phyloP scores from a whole-genome alignment of 2,888 invertebrate species.

The Tineola bisselliella region DNA sequence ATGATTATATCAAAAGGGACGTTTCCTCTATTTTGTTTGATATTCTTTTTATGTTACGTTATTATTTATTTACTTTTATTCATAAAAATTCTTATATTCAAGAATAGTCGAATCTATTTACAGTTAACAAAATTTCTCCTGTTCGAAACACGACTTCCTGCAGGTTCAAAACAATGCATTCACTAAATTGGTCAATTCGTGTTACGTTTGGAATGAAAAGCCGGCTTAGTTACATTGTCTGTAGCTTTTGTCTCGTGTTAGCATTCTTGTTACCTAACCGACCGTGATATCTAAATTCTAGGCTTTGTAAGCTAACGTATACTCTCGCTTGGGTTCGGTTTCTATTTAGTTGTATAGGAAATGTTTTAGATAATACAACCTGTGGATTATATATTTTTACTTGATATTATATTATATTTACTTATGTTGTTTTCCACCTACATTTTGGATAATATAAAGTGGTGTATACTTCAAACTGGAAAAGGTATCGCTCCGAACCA shows the following conservation, averaged over 20 bases:
- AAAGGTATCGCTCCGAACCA: too few species aligned
- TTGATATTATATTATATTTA: too few species aligned
- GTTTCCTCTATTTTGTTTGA: neutral
- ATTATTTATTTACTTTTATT: neutral
- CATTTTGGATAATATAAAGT: too few species aligned
- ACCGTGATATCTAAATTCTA: neutral
- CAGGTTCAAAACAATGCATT: neutral
- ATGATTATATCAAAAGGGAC: neutral
- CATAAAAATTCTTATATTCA: neutral
- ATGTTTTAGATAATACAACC: too few species aligned
- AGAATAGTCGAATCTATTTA: neutral
- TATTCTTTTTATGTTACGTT: neutral
- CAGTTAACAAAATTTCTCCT: neutral
- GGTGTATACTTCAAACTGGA: too few species aligned
- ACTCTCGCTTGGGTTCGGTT: neutral
- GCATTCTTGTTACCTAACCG: neutral
- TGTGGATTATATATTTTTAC: too few species aligned
- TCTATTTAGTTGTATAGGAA: neutral
- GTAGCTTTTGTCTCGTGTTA: neutral
- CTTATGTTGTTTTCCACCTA: too few species aligned
- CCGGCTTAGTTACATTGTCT: constrained; percentile 3
- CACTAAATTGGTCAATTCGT: neutral
- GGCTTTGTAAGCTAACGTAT: neutral
- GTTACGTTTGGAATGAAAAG: neutral
- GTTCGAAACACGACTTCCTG: neutral